Evolutionary conservation across 2,113 vertebrate genomes (phyloP).

Genomic region (Sterrhoptilus dennistouni): DNA sequence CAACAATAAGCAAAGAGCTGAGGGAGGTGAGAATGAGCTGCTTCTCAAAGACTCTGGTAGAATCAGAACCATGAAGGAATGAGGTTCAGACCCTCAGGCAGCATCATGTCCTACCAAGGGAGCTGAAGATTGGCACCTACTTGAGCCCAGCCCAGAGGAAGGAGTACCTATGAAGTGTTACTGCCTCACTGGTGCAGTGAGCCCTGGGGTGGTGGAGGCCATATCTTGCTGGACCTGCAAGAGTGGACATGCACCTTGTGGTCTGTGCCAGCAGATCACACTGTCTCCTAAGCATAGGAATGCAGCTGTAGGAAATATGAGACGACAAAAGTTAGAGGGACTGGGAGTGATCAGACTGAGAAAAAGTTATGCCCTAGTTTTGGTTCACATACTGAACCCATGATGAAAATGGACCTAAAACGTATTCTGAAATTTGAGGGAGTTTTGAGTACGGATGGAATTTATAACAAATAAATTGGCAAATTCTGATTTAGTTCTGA

Average conservation of each 20-base stretch:
- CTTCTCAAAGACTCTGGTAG: not conserved
- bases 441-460: not conserved
- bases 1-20: not conserved
- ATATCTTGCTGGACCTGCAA: not conserved
- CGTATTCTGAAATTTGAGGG: not conserved
- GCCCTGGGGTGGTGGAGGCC: not conserved
- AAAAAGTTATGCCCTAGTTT: not conserved
- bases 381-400: not conserved
- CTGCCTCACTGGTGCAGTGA: rapidly evolving
- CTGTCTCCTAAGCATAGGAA: not conserved
- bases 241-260: not conserved
- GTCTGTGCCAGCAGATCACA: not conserved
- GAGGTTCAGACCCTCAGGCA: not conserved
- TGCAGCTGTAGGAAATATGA: not conserved
- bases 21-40: not conserved
- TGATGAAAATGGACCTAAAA: not conserved
- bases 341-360: not conserved
- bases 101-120: not conserved
- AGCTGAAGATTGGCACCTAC: not conserved
- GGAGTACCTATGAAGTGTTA: not conserved
- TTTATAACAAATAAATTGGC: not conserved
- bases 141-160: not conserved
- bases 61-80: not conserved
- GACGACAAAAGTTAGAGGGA: not conserved
- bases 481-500: not conserved